These are phyloP conservation scores for Rhinopomastus cyanomelas DNA, from an alignment of 2,113 vertebrate species.

Conservation along the genomic window DNA sequence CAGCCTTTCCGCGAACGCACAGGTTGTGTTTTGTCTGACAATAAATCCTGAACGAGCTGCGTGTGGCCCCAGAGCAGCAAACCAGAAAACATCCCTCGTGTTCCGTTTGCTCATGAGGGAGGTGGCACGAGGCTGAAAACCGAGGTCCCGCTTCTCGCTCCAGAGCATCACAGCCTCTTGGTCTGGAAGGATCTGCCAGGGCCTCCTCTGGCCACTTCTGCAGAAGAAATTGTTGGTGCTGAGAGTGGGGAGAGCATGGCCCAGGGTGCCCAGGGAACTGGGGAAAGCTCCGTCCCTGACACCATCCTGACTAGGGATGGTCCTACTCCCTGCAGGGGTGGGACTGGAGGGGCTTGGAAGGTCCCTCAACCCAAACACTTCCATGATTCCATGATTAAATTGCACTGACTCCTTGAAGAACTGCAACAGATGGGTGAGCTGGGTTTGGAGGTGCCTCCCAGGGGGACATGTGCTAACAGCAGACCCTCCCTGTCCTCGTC, in stretches of 20 bases:
- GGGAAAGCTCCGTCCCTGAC: no score
- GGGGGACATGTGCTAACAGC: background rate
- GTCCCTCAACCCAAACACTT: no score
- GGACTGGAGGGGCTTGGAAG: no score
- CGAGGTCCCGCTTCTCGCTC: background rate
- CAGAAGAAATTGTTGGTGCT: background rate
- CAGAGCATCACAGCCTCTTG: rapidly evolving
- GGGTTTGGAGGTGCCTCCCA: background rate
- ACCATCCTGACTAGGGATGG: no score
- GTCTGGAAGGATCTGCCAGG: rapidly evolving
- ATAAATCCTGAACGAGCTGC: background rate
- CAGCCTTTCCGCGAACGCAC: background rate
- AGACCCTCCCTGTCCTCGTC: background rate
- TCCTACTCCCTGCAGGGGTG: no score
- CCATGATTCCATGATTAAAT: background rate
- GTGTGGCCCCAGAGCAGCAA: rapidly evolving
- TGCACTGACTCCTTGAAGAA: background rate
- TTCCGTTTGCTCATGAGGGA: rapidly evolving
- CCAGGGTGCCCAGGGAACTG: no score
- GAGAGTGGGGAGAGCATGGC: background rate
- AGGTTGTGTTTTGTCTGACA: conserved; percentile 8
- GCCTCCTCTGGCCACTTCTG: no score
- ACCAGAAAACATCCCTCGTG: rapidly evolving
- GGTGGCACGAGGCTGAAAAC: rapidly evolving
- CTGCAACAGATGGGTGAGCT: background rate